Conservation (phyloP, 2,888 invertebrate species). For the Xylophagus ater region DNA sequence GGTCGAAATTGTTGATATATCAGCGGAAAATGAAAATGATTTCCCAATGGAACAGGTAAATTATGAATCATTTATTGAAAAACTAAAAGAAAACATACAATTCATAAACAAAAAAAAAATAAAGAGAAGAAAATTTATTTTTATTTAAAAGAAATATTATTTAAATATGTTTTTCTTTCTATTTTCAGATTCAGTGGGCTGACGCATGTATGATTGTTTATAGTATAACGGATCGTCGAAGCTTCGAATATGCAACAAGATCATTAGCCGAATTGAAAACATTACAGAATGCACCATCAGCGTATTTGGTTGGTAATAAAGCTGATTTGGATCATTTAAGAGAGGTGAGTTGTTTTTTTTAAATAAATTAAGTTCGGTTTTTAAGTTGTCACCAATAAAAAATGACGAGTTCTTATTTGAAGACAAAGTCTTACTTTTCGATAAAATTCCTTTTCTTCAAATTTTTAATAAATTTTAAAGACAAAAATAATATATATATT, state of each 20-base stretch:
- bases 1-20: constrained; percentile 69
- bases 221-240: constrained; percentile 60
- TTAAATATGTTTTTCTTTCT: constrained; percentile 4
- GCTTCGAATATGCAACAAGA: constrained; percentile 58
- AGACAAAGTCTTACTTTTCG: no score
- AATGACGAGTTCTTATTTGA: no score
- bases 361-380: no score
- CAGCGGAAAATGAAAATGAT: constrained; percentile 52
- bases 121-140: constrained; percentile 1
- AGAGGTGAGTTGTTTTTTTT: constrained; percentile 59
- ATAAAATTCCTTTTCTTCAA: no score
- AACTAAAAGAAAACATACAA: no score
- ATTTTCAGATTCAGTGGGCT: constrained; percentile 54
- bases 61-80: no score
- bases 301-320: constrained; percentile 65
- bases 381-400: no score
- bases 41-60: constrained; percentile 50
- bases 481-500: no score
- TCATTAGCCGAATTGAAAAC: constrained; percentile 47
- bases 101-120: no score
- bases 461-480: no score
- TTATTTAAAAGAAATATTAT: constrained; percentile 2
- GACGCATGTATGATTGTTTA: constrained; percentile 69
- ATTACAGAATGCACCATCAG: constrained; percentile 43
- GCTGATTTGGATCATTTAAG: constrained; percentile 66